Conservation (phyloP, 2,113 vertebrate genomes). For the Hassar affinis region DNA sequence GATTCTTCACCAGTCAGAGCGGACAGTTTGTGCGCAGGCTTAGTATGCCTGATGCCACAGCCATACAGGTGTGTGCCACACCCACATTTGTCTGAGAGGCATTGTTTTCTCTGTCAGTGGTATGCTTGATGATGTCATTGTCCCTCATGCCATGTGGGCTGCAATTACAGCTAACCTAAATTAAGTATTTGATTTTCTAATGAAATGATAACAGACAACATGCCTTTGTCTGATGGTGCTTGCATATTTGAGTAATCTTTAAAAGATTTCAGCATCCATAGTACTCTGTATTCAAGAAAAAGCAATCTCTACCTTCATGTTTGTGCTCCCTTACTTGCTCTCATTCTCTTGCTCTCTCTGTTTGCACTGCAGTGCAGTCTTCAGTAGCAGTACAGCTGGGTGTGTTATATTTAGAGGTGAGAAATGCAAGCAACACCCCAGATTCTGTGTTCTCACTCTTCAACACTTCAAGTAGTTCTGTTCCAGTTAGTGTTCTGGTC, state of each 20-base stretch:
- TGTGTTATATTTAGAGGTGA: constrained; percentile 56
- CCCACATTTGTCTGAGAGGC: constrained; percentile 32
- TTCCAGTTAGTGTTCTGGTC: constrained; percentile 1
- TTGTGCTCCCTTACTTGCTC: background rate
- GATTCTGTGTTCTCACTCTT: constrained; percentile 43
- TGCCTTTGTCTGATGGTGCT: constrained; percentile 35
- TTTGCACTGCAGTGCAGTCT: constrained; percentile 53
- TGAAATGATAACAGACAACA: background rate
- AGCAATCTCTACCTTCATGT: background rate
- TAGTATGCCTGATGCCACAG: constrained; percentile 80
- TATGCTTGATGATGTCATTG: background rate
- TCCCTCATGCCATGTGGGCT: background rate
- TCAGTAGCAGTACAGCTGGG: constrained; percentile 47
- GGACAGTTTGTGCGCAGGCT: constrained; percentile 88
- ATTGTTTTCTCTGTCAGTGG: background rate
- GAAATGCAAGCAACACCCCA: constrained; percentile 48
- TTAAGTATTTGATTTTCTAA: constrained; percentile 5
- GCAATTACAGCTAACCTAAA: background rate
- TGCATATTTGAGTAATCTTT: background rate
- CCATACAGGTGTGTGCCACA: constrained; percentile 73
- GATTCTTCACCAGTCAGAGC: constrained; percentile 90
- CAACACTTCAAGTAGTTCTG: constrained; percentile 14
- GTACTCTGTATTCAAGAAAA: constrained; percentile 26
- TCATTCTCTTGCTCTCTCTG: background rate
- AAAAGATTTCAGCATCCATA: constrained; percentile 33